Evolutionary conservation across 2,797 vertebrate species (phyloP).

Genomic region (Bothrops alternatus): DNA sequence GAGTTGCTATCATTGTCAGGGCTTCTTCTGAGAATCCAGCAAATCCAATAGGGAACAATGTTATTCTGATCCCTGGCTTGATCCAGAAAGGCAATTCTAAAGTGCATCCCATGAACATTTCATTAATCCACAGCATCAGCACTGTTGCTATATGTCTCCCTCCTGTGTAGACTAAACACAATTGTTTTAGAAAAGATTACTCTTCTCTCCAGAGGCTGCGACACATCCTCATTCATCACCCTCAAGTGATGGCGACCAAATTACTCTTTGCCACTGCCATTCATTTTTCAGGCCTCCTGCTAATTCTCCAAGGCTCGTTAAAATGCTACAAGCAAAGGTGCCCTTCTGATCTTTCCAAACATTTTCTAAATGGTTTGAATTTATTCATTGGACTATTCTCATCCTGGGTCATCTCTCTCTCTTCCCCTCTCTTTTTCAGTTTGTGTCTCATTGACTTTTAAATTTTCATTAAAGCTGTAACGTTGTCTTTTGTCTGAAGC

Average conservation of each 20-base stretch:
- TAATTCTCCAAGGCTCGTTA: slow-evolving; percentile 67
- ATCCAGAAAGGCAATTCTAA: not conserved
- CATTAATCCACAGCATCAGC: slow-evolving; percentile 71
- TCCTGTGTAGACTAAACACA: slow-evolving; percentile 70
- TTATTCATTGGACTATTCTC: slow-evolving; percentile 70
- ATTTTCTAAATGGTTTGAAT: slow-evolving; percentile 70
- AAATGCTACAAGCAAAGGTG: slow-evolving; percentile 70
- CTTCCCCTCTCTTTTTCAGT: slow-evolving; percentile 53
- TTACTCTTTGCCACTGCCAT: slow-evolving; percentile 64
- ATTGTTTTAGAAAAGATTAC: slow-evolving; percentile 80
- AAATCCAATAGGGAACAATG: not conserved
- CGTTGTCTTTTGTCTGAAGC: slow-evolving; percentile 61
- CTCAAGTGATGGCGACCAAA: slow-evolving; percentile 65
- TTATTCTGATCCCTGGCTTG: not conserved
- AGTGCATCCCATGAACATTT: slow-evolving; percentile 57
- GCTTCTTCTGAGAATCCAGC: not conserved
- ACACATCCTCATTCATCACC: slow-evolving; percentile 79
- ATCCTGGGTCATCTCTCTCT: slow-evolving; percentile 63
- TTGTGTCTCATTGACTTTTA: slow-evolving; percentile 69
- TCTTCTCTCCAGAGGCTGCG: slow-evolving; percentile 75
- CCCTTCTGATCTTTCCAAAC: slow-evolving; percentile 72
- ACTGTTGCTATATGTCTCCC: slow-evolving; percentile 57
- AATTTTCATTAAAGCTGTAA: slow-evolving; percentile 65
- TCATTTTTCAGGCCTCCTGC: slow-evolving; percentile 67
- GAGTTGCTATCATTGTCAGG: not conserved